Conservation (phyloP, 2,797 vertebrate genomes). For the Notoglanidium macrostoma region DNA sequence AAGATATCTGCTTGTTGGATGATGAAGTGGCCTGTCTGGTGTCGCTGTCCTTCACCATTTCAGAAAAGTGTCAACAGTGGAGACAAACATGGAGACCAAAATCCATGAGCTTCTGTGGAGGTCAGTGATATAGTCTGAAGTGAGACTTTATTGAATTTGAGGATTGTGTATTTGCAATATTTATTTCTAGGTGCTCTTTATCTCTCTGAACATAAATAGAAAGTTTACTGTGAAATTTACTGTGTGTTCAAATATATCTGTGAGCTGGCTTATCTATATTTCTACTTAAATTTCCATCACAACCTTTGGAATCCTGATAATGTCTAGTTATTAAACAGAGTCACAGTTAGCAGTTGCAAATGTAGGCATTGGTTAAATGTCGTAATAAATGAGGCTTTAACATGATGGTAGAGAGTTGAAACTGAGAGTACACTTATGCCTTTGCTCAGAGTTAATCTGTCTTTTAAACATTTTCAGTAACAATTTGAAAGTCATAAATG, state of each 20-base stretch:
- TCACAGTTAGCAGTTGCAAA: background rate
- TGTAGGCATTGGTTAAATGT: background rate
- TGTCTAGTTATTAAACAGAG: background rate
- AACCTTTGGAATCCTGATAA: background rate
- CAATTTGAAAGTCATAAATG: slow-evolving; percentile 11
- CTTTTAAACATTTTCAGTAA: background rate
- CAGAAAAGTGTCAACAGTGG: slow-evolving; percentile 45
- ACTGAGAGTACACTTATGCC: background rate
- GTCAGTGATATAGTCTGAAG: slow-evolving; percentile 14
- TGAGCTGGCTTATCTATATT: background rate
- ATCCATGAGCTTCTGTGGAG: background rate
- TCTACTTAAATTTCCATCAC: background rate
- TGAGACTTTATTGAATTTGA: background rate
- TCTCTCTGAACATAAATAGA: background rate
- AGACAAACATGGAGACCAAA: slow-evolving; percentile 18
- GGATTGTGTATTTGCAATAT: background rate
- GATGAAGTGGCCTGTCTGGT: slow-evolving; percentile 60
- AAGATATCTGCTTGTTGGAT: slow-evolving; percentile 57
- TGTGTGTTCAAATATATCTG: background rate
- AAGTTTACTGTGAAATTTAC: background rate
- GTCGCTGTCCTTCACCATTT: slow-evolving; percentile 41
- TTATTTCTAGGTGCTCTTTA: background rate
- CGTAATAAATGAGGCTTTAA: background rate
- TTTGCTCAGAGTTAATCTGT: background rate
- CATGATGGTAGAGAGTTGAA: background rate